Percentiles rank a stretch among this genome's conserved stretches.
These are phyloP conservation scores for Caradrina clavipalpis DNA, from an alignment of 2,888 invertebrate species.

Conservation along the genomic window DNA sequence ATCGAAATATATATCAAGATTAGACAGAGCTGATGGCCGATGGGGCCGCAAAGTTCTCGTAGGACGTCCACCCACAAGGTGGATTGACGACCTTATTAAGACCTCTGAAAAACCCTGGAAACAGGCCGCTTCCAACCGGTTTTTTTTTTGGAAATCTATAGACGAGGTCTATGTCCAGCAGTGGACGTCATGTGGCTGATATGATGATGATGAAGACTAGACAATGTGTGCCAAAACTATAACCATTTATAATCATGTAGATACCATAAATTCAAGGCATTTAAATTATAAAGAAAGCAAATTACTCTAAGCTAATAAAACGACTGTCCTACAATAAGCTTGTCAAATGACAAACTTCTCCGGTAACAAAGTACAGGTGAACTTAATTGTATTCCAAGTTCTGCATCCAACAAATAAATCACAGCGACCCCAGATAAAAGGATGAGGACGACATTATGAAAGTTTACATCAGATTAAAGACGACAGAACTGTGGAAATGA, in stretches of 20 bases:
- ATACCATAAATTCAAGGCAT: not conserved
- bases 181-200: too few relatives aligned
- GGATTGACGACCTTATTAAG: too few relatives aligned
- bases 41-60: too few relatives aligned
- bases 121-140: too few relatives aligned
- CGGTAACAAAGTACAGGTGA: slow-evolving; percentile 3
- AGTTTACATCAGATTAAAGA: slow-evolving; percentile 62
- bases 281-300: not conserved
- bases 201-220: too few relatives aligned
- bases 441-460: slow-evolving; percentile 49
- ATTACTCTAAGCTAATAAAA: not conserved
- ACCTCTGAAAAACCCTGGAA: too few relatives aligned
- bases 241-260: not conserved
- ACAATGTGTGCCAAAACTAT: not conserved
- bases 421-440: slow-evolving; percentile 47
- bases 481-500: slow-evolving; percentile 55
- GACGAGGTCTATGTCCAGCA: too few relatives aligned
- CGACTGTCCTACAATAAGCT: slow-evolving; percentile 1
- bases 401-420: slow-evolving; percentile 46
- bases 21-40: too few relatives aligned
- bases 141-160: too few relatives aligned
- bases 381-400: slow-evolving; percentile 33
- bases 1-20: too few relatives aligned
- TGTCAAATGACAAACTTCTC: slow-evolving; percentile 11
- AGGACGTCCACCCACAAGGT: too few relatives aligned